Percentiles rank a stretch among this genome's conserved stretches.
Conservation (phyloP, 2,888 invertebrate genomes). For the Mechanitis messenoides region DNA sequence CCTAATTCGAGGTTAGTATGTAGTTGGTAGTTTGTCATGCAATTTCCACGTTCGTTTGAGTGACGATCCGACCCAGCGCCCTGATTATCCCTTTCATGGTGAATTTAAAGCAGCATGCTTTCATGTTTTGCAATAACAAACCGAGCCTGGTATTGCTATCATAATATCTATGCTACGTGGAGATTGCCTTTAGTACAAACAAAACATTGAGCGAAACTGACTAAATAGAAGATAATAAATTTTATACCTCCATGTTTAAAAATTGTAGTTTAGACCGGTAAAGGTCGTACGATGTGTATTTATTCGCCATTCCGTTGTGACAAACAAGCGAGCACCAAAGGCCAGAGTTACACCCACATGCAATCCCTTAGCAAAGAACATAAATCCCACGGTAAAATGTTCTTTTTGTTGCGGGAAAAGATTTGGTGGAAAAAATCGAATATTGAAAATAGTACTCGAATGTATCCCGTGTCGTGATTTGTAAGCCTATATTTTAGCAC, state of each 20-base stretch:
- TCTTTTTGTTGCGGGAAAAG: slow-evolving; percentile 27
- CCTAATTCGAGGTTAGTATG: slow-evolving; percentile 23
- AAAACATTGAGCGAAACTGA: neutral
- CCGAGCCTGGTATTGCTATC: slow-evolving; percentile 25
- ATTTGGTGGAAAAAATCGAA: slow-evolving; percentile 18
- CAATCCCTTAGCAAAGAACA: slow-evolving; percentile 35
- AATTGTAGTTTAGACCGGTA: slow-evolving; percentile 15
- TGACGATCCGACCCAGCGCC: slow-evolving; percentile 52
- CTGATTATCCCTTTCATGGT: slow-evolving; percentile 76
- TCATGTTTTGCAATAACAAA: slow-evolving; percentile 70
- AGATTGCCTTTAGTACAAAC: slow-evolving; percentile 2
- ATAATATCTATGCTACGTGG: slow-evolving; percentile 4
- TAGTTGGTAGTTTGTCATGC: slow-evolving; percentile 40
- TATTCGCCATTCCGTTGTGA: slow-evolving; percentile 33
- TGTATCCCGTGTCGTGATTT: neutral
- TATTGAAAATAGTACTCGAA: slow-evolving; percentile 15
- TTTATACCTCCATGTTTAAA: neutral
- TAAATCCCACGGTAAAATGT: slow-evolving; percentile 31
- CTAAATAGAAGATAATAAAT: slow-evolving; percentile 7
- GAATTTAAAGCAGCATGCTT: slow-evolving; percentile 75
- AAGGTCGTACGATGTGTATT: slow-evolving; percentile 34
- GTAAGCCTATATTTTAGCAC: neutral
- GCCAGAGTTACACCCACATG: slow-evolving; percentile 36
- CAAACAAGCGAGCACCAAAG: slow-evolving; percentile 33
- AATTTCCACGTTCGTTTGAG: slow-evolving; percentile 47